Percentiles rank a stretch among this genome's conserved stretches.
Conservation (phyloP, 1,140 invertebrate species). For the Epicauta chinensis region DNA sequence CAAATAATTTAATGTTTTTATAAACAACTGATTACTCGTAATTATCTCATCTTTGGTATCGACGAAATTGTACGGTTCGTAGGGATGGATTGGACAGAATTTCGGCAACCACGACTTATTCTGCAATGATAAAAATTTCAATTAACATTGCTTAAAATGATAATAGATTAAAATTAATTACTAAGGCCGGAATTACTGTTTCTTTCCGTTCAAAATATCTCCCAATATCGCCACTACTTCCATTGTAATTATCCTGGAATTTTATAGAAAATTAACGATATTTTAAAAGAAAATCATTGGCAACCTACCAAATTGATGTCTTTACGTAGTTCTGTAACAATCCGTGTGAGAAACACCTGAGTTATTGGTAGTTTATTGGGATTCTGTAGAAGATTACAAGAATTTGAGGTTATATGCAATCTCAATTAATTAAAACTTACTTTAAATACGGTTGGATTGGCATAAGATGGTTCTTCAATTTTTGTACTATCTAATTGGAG, state of each 20-base stretch:
- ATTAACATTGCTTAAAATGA: background rate
- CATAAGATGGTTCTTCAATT: conserved; percentile 14
- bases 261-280: no score
- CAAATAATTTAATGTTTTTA: conserved; percentile 29
- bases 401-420: conserved; percentile 1
- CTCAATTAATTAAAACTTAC: conserved; percentile 14
- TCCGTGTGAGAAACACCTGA: conserved; percentile 30
- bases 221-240: conserved; percentile 16
- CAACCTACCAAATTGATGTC: conserved; percentile 12
- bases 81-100: conserved; percentile 17
- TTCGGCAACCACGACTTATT: conserved; percentile 32
- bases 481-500: conserved; percentile 4
- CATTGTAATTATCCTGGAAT: conserved; percentile 7
- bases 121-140: conserved; percentile 15
- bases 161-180: conserved; percentile 6
- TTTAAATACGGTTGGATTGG: conserved; percentile 24
- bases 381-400: conserved; percentile 22
- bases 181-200: conserved; percentile 32
- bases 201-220: conserved; percentile 23
- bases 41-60: conserved; percentile 27
- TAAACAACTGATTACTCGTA: conserved; percentile 21
- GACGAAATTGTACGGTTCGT: conserved; percentile 26
- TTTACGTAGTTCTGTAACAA: conserved; percentile 17
- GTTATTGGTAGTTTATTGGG: conserved; percentile 34
- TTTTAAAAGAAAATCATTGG: no score